Base-by-base conservation (phyloP, 2,113 vertebrate genomes). In the Urocynchramus pylzowi region DNA sequence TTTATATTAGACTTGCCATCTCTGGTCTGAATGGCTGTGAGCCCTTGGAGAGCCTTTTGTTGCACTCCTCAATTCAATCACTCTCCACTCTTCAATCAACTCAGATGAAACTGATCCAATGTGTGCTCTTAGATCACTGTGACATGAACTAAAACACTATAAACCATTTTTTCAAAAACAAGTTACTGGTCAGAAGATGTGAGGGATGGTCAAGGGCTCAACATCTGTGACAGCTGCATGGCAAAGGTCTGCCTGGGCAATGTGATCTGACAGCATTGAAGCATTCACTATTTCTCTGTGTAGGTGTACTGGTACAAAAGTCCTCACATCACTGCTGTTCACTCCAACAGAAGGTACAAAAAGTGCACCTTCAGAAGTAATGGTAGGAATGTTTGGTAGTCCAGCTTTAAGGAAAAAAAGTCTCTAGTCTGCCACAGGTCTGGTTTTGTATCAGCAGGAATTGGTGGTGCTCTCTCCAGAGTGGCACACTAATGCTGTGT, bases 231-330 rank as follows among this genome's bases (percentile, higher is more conserved):
- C 27, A 87, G 63, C 59, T 39, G 35, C 13, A 8, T 16, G 21
- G 39, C 61, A 61, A 79, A 75, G 17, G 28, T 31, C 52, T 71
- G 33, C 42, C 35, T 35, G 35, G 31, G 13, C 28, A 52, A 14
- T 3, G 7, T 0, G 0, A 24, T 14, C 44, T 3, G 14, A 64
- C n/a, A 31, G 10, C 57, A 13, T 3, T 3, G 2, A 74, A 74
- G 13, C 16, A 41, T 26, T 84, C 1, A 1, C 1, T 28, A 11
- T 56, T 80, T 73, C 30, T 37, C 64, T 67, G 15, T 53, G 24
- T 35, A 28, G 31, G 2, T 20, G 12, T 33, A 21, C 16, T 53
- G 47, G 9, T 47, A 21, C 61, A 65, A 28, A 83, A 76, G 26
- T 65, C 59, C 77, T 67, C 20, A 6, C 22, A 39, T 12, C 16